Conservation (phyloP, 2,113 vertebrate species). For the Triplophysa dalaica region DNA sequence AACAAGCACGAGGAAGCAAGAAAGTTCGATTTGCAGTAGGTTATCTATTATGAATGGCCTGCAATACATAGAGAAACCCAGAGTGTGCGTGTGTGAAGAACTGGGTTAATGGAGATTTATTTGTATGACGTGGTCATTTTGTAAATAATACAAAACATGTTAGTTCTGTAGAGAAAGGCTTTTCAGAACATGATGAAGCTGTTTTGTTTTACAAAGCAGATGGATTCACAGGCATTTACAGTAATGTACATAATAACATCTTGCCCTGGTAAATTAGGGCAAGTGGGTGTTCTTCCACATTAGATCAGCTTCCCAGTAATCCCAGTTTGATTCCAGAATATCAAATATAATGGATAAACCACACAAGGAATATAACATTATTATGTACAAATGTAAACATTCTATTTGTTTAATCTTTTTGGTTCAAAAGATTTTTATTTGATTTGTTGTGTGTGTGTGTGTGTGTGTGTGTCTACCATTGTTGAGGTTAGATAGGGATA, state of each 20-base stretch:
- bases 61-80: slow-evolving; percentile 58
- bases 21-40: slow-evolving; percentile 68
- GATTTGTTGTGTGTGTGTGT: neutral
- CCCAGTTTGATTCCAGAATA: slow-evolving; percentile 10
- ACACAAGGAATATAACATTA: neutral
- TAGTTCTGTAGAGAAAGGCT: neutral
- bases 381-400: neutral
- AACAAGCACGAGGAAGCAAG: neutral
- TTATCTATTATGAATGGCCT: slow-evolving; percentile 74
- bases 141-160: slow-evolving; percentile 42
- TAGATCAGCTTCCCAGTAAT: slow-evolving; percentile 7
- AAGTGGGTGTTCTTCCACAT: neutral
- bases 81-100: slow-evolving; percentile 41
- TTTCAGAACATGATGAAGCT: neutral
- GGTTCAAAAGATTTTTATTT: neutral
- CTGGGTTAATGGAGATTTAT: slow-evolving; percentile 41
- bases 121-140: slow-evolving; percentile 20
- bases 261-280: neutral
- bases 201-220: neutral
- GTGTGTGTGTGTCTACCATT: too few relatives aligned
- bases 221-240: neutral
- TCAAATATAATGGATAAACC: neutral
- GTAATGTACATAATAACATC: neutral
- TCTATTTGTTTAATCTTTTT: too few relatives aligned
- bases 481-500: too few relatives aligned